Percentiles rank a stretch among this genome's conserved stretches.
Evolutionary conservation across 2,113 vertebrate species (phyloP).

Genomic region (Pterocles orientalis): DNA sequence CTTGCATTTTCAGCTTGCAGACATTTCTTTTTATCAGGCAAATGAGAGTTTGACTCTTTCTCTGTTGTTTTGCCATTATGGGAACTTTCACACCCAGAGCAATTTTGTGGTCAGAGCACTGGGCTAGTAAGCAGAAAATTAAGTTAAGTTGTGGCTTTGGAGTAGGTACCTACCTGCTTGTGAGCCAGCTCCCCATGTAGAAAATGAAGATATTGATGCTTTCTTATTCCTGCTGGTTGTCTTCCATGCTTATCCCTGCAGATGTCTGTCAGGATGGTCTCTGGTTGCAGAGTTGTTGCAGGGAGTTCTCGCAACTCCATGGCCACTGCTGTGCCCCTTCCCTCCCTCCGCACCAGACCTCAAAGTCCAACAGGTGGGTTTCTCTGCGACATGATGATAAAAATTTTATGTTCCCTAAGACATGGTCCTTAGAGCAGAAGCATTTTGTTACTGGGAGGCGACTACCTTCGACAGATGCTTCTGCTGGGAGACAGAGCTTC

Average conservation of each 20-base stretch:
- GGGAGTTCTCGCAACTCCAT: background rate
- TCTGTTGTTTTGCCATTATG: background rate
- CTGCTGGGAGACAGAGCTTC: background rate
- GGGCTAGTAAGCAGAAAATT: slow-evolving; percentile 12
- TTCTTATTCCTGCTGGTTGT: background rate
- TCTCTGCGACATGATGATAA: background rate
- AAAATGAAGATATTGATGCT: background rate
- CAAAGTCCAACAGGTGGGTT: background rate
- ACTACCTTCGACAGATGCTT: background rate
- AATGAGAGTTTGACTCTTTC: background rate
- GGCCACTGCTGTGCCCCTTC: background rate
- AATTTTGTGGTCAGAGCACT: background rate
- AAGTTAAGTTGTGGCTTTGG: background rate
- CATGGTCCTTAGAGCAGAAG: background rate
- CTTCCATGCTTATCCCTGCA: background rate
- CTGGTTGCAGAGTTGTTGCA: background rate
- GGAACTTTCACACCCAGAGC: background rate
- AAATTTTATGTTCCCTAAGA: background rate
- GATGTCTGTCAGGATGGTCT: background rate
- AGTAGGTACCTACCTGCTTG: background rate
- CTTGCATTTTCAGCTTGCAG: background rate
- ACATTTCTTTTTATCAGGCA: background rate
- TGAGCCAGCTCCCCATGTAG: background rate
- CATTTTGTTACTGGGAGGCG: background rate
- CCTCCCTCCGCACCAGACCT: background rate